Percentiles rank a stretch among this genome's conserved stretches.
Evolutionary conservation across 2,113 vertebrate species (phyloP).

Genomic region (Leptobrachium ailaonicum): DNA sequence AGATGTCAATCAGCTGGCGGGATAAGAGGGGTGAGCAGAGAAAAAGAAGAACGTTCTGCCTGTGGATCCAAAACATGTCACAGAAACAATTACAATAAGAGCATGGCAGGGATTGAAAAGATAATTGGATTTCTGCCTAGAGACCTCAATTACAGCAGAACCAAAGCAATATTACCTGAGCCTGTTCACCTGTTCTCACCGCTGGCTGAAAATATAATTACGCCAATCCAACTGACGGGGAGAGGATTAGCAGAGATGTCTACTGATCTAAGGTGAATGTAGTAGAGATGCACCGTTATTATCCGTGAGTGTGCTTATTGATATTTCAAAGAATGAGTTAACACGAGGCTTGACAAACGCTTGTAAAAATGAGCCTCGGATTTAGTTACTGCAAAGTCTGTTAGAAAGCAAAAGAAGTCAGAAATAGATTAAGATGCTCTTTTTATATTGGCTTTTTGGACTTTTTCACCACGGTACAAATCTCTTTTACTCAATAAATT

Average conservation of each 20-base stretch:
- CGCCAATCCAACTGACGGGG: neutral
- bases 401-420: too few species aligned
- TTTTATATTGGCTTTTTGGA: too few species aligned
- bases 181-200: conserved; percentile 30
- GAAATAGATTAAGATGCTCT: too few species aligned
- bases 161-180: conserved; percentile 27
- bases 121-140: conserved; percentile 46
- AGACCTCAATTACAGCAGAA: conserved; percentile 41
- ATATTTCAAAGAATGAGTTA: too few species aligned
- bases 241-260: neutral
- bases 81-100: conserved; percentile 42
- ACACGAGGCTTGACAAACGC: too few species aligned
- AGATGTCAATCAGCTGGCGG: conserved; percentile 9
- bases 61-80: conserved; percentile 10
- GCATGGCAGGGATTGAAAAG: conserved; percentile 35
- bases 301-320: neutral
- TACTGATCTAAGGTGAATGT: neutral
- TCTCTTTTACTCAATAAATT: too few species aligned
- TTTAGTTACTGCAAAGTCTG: too few species aligned
- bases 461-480: too few species aligned
- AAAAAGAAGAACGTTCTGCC: neutral
- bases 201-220: conserved; percentile 20
- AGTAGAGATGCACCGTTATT: neutral
- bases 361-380: too few species aligned
- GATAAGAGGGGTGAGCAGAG: neutral